Conservation (phyloP, 2,888 invertebrate genomes). For the Apotomis capreana region DNA sequence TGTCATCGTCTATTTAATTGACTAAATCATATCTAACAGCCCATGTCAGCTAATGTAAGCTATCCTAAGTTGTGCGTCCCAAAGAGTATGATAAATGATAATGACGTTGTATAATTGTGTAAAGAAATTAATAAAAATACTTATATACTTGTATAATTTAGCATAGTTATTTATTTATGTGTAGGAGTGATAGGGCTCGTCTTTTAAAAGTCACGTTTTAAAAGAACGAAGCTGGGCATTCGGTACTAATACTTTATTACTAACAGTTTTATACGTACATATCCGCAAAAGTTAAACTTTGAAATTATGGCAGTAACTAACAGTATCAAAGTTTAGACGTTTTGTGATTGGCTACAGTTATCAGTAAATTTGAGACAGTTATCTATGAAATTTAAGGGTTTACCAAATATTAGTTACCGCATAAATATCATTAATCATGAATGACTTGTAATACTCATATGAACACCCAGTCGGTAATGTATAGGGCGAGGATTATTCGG, state of each 20-base stretch:
- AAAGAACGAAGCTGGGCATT: conserved; percentile 70
- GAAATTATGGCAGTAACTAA: conserved; percentile 56
- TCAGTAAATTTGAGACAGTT: conserved; percentile 23
- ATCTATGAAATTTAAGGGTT: conserved; percentile 46
- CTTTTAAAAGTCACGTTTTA: conserved; percentile 78
- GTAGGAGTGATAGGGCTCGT: conserved; percentile 68
- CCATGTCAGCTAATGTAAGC: conserved; percentile 53
- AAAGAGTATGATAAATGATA: conserved; percentile 79
- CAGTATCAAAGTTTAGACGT: conserved; percentile 73
- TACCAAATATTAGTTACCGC: conserved; percentile 64
- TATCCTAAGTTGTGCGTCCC: conserved; percentile 80
- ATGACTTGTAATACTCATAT: conserved; percentile 66
- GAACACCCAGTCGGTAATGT: conserved; percentile 62
- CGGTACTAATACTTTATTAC: conserved; percentile 66
- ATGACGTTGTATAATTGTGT: conserved; percentile 81
- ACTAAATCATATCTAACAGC: conserved; percentile 32
- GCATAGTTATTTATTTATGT: conserved; percentile 79
- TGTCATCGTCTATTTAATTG: conserved; percentile 41
- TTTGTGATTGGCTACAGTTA: conserved; percentile 59
- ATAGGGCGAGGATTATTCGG: conserved; percentile 78
- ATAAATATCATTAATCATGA: conserved; percentile 57
- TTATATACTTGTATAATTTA: conserved; percentile 80
- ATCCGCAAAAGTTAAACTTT: conserved; percentile 79
- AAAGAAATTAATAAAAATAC: conserved; percentile 76
- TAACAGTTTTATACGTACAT: conserved; percentile 59